A percentile compares a stretch with the other conserved stretches of the same genome.
Conservation (phyloP, 2,113 vertebrate species). For the Vicugna pacos region DNA sequence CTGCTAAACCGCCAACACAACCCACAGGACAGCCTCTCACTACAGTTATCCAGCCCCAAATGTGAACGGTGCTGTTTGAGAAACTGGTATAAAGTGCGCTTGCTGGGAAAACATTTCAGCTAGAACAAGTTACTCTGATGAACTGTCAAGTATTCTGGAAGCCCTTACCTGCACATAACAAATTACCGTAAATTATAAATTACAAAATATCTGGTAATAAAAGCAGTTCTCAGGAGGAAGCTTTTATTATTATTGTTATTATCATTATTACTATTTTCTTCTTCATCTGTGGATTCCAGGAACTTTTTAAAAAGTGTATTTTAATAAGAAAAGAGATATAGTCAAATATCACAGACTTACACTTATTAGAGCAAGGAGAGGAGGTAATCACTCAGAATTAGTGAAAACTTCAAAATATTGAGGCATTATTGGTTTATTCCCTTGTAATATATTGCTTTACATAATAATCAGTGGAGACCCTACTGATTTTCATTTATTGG, state of each 20-base stretch:
- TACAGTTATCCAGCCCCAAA: background rate
- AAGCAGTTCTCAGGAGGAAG: background rate
- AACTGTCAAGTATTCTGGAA: background rate
- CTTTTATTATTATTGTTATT: background rate
- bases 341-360: background rate
- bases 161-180: background rate
- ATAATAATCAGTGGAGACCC: background rate
- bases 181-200: background rate
- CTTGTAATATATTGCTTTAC: background rate
- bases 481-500: constrained; percentile 30
- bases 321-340: background rate
- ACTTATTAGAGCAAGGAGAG: background rate
- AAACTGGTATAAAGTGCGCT: background rate
- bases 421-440: background rate
- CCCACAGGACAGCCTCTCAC: background rate
- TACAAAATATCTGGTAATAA: background rate
- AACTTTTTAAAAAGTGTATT: background rate
- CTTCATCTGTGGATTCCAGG: background rate
- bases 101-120: background rate
- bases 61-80: background rate
- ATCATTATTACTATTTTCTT: background rate
- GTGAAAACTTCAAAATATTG: background rate
- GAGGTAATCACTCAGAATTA: background rate
- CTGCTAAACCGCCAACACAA: background rate
- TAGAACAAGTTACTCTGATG: background rate